Percentiles rank a stretch among this genome's conserved stretches.
phyloP scores from a whole-genome alignment of 1,140 invertebrate species.

The Melipona quadrifasciata region DNA sequence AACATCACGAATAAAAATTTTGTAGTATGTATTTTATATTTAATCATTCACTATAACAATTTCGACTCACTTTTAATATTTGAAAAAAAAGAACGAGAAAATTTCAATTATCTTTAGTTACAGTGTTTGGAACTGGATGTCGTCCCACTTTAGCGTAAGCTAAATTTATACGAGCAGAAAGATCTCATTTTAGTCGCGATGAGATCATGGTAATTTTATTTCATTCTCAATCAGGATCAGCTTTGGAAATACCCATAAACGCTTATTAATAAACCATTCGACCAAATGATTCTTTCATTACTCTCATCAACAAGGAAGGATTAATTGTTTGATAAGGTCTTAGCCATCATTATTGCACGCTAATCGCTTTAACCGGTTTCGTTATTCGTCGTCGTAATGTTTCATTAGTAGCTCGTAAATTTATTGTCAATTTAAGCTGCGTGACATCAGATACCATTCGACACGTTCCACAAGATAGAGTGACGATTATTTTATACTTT shows the following conservation, averaged over 20 bases:
- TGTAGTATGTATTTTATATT: neutral
- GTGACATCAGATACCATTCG: too few species aligned
- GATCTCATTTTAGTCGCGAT: neutral
- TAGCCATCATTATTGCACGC: neutral
- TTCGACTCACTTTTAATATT: neutral
- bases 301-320: neutral
- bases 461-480: neutral
- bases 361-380: conserved; percentile 17
- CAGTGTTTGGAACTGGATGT: neutral
- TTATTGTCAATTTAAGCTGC: too few species aligned
- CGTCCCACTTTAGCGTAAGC: neutral
- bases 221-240: neutral
- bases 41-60: neutral
- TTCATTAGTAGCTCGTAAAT: conserved; percentile 11
- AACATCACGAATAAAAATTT: neutral
- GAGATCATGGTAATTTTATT: neutral
- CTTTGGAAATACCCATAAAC: neutral
- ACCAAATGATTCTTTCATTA: too few species aligned
- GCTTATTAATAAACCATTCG: neutral
- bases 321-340: conserved; percentile 12
- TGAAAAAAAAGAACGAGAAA: neutral
- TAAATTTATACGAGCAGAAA: neutral
- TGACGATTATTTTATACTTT: neutral
- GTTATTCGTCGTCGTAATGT: neutral
- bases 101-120: too few species aligned